Conservation (phyloP, 2,113 vertebrate species). For the Junco hyemalis region DNA sequence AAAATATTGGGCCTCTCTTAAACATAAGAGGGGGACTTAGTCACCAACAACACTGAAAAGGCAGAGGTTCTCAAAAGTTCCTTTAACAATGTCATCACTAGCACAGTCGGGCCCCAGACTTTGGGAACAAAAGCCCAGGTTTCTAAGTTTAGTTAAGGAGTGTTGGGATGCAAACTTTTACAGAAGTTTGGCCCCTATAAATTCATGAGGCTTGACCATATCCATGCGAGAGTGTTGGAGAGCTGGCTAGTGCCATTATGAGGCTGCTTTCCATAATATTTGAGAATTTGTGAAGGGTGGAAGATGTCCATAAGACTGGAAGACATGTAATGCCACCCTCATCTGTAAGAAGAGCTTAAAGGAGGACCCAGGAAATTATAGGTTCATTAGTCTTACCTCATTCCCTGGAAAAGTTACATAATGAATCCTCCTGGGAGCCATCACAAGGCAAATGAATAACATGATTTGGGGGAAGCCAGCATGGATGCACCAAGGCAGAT, state of each 20-base stretch:
- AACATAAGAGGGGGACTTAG: neutral
- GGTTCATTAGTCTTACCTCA: neutral
- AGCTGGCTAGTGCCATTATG: neutral
- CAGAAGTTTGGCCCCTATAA: neutral
- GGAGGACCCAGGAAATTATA: neutral
- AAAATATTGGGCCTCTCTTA: neutral
- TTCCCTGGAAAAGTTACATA: neutral
- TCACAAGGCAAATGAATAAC: neutral
- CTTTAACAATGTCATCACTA: neutral
- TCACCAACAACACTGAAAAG: neutral
- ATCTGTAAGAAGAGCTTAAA: neutral
- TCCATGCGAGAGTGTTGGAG: neutral
- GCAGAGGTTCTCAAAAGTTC: neutral
- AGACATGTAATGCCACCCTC: neutral
- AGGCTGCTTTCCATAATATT: neutral
- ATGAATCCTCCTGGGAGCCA: neutral
- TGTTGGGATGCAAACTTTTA: neutral
- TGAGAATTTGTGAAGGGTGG: neutral
- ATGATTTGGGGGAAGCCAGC: neutral
- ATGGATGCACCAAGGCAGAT: neutral
- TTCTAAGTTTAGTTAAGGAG: neutral
- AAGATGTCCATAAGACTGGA: neutral
- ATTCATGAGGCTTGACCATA: neutral
- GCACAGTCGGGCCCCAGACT: accelerated
- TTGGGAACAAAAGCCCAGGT: neutral